Evolutionary conservation across 2,888 invertebrate genomes (phyloP).

Genomic region (Catocala sponsa): DNA sequence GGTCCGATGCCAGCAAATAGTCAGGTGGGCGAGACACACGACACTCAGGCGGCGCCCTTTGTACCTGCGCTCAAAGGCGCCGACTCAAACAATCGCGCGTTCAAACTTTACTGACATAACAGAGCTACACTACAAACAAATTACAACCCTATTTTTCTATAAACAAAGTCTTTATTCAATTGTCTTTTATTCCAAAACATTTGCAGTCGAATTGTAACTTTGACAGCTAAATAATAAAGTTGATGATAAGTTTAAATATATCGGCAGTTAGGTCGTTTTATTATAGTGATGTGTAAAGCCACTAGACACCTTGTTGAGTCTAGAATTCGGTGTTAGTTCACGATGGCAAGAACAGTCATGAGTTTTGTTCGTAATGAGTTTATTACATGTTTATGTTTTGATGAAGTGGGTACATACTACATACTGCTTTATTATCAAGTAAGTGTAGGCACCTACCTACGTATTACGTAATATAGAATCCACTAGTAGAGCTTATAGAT

Average conservation of each 20-base stretch:
- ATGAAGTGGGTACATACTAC: conserved; percentile 20
- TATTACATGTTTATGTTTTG: conserved; percentile 41
- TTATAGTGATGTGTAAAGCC: conserved; percentile 52
- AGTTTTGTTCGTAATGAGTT: conserved; percentile 51
- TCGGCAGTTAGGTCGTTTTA: conserved; percentile 46
- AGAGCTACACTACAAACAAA: conserved; percentile 20
- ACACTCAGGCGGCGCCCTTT: conserved; percentile 84
- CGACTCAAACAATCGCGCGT: conserved; percentile 74
- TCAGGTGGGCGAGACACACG: conserved; percentile 85
- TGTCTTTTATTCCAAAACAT: not conserved
- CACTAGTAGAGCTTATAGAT: too few relatives aligned
- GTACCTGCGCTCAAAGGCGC: conserved; percentile 78
- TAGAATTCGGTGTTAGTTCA: conserved; percentile 72
- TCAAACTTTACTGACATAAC: conserved; percentile 49
- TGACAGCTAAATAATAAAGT: conserved; percentile 1
- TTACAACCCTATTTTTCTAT: conserved; percentile 12
- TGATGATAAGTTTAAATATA: not conserved
- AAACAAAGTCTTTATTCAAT: conserved; percentile 12
- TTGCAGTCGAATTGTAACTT: not conserved
- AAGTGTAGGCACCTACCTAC: conserved; percentile 1
- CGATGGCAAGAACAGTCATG: conserved; percentile 62
- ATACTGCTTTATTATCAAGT: conserved; percentile 17
- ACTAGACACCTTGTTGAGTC: conserved; percentile 83
- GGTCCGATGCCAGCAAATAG: conserved; percentile 66
- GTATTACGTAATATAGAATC: not conserved